A percentile compares a stretch with the other conserved stretches of the same genome.
Evolutionary conservation across 2,113 vertebrate species (phyloP).

Genomic region (Cavia aperea): DNA sequence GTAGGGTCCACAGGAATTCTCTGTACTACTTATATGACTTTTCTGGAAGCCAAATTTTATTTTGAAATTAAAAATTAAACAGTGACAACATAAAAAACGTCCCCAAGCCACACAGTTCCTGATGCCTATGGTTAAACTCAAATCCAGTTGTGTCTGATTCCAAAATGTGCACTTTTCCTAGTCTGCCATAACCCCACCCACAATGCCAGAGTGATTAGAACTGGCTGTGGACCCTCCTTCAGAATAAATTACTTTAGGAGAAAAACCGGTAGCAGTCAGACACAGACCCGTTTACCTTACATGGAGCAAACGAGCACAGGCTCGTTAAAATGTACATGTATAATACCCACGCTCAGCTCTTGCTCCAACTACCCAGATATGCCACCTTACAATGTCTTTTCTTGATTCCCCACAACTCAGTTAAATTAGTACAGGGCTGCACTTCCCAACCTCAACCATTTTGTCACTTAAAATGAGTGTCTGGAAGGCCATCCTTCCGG

Average conservation of each 20-base stretch:
- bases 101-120: neutral
- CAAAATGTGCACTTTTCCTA: rapidly evolving
- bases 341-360: neutral
- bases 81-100: neutral
- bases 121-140: neutral
- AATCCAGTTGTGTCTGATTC: neutral
- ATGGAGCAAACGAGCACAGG: neutral
- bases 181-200: rapidly evolving
- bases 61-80: neutral
- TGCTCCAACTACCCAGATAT: neutral
- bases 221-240: neutral
- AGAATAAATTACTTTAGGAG: neutral
- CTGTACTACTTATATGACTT: neutral
- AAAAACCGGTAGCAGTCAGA: neutral
- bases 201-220: rapidly evolving
- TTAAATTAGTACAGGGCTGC: constrained; percentile 42
- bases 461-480: constrained; percentile 62
- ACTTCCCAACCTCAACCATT: constrained; percentile 50
- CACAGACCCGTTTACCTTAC: neutral
- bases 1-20: neutral
- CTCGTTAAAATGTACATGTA: neutral
- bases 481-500: constrained; percentile 57
- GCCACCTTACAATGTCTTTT: neutral
- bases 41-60: neutral
- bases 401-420: constrained; percentile 39